These are phyloP conservation scores for Rhizomys pruinosus DNA, from an alignment of 2,113 vertebrate species.

Conservation along the genomic window DNA sequence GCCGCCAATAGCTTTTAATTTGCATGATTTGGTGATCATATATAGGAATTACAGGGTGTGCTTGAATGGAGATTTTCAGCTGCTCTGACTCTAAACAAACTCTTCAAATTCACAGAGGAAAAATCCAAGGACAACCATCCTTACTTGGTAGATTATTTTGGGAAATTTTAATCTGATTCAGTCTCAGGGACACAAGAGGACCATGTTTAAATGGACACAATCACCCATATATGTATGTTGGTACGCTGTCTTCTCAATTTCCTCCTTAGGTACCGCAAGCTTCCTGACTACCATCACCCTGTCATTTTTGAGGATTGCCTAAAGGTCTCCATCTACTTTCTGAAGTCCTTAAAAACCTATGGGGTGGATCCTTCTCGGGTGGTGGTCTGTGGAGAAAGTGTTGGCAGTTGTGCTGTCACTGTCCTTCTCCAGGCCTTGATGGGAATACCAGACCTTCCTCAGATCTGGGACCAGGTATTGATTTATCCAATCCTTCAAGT, in stretches of 20 bases:
- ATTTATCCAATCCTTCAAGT: constrained; percentile 89
- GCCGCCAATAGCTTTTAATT: too few relatives aligned
- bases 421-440: constrained; percentile 86
- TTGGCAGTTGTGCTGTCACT: constrained; percentile 54
- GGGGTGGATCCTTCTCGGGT: constrained; percentile 85
- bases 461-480: constrained; percentile 85
- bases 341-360: constrained; percentile 85
- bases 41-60: neutral
- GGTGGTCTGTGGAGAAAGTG: constrained; percentile 82
- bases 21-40: neutral
- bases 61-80: neutral
- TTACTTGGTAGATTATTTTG: neutral
- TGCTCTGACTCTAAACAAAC: neutral
- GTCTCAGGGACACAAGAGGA: neutral
- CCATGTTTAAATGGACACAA: too few relatives aligned
- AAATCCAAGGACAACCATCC: neutral
- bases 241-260: fast-evolving
- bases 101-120: neutral
- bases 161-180: neutral
- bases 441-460: constrained; percentile 83
- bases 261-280: constrained; percentile 85
- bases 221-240: fast-evolving
- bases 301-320: constrained; percentile 86
- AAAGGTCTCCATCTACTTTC: constrained; percentile 85
- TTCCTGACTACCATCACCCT: constrained; percentile 87